Conservation (phyloP, 1,140 invertebrate genomes). For the Spodoptera litura region DNA sequence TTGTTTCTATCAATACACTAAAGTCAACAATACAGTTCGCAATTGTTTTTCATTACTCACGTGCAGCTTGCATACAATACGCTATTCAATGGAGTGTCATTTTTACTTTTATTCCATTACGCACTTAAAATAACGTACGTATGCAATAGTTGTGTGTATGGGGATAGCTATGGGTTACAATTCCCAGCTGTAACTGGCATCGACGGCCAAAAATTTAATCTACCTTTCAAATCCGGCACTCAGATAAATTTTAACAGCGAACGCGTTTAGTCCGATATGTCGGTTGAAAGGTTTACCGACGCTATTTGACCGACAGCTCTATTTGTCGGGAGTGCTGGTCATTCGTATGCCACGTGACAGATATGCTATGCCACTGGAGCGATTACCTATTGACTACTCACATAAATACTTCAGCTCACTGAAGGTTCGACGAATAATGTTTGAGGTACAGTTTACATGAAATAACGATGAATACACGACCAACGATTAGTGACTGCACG, state of each 20-base stretch:
- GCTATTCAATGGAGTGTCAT: constrained; percentile 19
- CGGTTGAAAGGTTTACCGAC: constrained; percentile 46
- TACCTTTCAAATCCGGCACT: constrained; percentile 36
- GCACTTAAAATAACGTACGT: constrained; percentile 19
- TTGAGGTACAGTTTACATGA: too few relatives aligned
- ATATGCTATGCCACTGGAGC: constrained; percentile 36
- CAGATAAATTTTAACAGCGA: constrained; percentile 46
- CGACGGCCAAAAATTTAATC: constrained; percentile 41
- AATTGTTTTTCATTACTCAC: background rate
- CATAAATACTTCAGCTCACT: constrained; percentile 16
- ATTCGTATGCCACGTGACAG: constrained; percentile 46
- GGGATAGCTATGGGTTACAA: constrained; percentile 4
- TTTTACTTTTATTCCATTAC: constrained; percentile 36
- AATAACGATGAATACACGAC: too few relatives aligned
- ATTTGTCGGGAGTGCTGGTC: constrained; percentile 49
- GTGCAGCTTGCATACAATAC: background rate
- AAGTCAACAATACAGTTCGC: background rate
- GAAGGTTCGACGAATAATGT: background rate
- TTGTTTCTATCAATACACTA: background rate
- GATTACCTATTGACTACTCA: constrained; percentile 27
- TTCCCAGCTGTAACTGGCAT: constrained; percentile 14
- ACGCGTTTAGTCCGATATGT: constrained; percentile 40
- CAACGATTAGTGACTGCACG: too few relatives aligned
- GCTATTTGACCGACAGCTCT: constrained; percentile 50
- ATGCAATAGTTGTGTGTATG: constrained; percentile 24